Evolutionary conservation across 2,888 invertebrate species (phyloP).

Genomic region (Petrolisthes cinctipes): DNA sequence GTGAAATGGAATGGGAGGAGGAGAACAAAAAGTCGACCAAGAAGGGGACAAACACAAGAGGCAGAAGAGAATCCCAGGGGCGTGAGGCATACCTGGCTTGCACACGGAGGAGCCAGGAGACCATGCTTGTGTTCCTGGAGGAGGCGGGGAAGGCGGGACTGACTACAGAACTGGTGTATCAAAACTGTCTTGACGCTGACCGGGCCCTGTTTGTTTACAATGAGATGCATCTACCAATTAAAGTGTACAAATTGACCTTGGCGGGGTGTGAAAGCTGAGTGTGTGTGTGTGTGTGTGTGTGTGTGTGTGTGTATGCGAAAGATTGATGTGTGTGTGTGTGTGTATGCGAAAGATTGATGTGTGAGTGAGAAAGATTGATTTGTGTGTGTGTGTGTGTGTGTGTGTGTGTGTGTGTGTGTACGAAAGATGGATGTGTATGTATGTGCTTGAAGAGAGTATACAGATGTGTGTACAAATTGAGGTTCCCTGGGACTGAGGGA

Average conservation of each 20-base stretch:
- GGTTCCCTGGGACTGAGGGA: too few relatives aligned
- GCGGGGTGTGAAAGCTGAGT: neutral
- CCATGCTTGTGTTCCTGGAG: constrained; percentile 43
- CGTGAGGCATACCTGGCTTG: constrained; percentile 55
- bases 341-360: neutral
- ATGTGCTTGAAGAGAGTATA: too few relatives aligned
- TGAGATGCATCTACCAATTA: constrained; percentile 56
- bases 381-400: neutral
- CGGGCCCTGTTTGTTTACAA: constrained; percentile 57
- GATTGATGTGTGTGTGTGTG: neutral
- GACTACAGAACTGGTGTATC: constrained; percentile 33
- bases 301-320: neutral
- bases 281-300: neutral
- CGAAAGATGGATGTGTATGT: neutral
- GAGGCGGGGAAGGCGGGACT: constrained; percentile 47
- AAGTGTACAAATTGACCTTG: constrained; percentile 49
- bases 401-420: neutral
- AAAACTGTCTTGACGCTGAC: constrained; percentile 50
- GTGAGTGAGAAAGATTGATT: too few relatives aligned
- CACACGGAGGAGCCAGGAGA: constrained; percentile 55
- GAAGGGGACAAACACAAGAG: neutral
- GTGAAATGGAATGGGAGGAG: too few relatives aligned
- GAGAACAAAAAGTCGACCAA: neutral
- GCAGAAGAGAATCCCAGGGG: neutral
- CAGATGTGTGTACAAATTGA: too few relatives aligned